Percentiles rank a stretch among this genome's conserved stretches.
Evolutionary conservation across 2,113 vertebrate species (phyloP).

Genomic region (Sciurus niger): DNA sequence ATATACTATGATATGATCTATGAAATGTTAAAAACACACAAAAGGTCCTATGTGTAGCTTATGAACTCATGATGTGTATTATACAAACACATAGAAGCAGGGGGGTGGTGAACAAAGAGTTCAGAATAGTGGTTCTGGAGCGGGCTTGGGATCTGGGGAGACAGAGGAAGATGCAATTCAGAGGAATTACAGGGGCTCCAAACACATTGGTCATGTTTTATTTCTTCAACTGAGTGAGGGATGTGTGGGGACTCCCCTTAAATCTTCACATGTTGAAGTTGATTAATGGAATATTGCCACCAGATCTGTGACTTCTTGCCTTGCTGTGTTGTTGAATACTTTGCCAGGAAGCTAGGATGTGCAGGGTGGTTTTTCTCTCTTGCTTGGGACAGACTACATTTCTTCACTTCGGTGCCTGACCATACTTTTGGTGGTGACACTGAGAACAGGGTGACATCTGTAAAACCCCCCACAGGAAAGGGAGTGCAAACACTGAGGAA

Average conservation of each 20-base stretch:
- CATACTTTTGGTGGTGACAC: neutral
- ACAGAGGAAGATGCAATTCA: neutral
- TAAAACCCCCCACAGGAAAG: too few relatives aligned
- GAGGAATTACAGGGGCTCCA: neutral
- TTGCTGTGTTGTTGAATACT: neutral
- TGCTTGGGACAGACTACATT: neutral
- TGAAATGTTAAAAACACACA: neutral
- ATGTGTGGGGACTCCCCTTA: neutral
- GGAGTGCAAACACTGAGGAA: too few relatives aligned
- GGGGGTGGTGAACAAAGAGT: neutral
- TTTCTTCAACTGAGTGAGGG: neutral
- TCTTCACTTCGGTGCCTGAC: neutral
- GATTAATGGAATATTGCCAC: neutral
- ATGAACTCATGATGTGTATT: neutral
- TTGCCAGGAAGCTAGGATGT: neutral
- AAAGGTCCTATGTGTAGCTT: neutral
- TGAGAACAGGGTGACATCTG: too few relatives aligned
- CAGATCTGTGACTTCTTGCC: neutral
- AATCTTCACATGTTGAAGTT: neutral
- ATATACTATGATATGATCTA: neutral
- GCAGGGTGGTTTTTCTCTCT: neutral
- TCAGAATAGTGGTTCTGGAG: neutral
- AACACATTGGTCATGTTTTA: neutral
- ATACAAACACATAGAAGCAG: neutral
- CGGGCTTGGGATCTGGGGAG: neutral